phyloP scores from a whole-genome alignment of 35 echinoderm and acorn worm species.

The Acanthaster planci region DNA sequence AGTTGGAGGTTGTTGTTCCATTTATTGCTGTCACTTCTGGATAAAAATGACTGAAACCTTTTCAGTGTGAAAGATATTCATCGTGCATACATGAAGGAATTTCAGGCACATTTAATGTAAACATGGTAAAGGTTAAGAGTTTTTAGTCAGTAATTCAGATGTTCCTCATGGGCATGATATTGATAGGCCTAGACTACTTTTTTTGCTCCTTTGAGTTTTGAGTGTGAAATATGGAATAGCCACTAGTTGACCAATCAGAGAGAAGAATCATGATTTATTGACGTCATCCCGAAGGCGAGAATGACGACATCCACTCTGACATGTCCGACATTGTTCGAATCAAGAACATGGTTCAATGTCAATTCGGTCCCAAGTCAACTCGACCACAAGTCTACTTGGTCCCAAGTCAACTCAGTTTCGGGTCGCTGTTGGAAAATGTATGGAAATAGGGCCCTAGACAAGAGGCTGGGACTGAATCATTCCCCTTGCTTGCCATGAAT shows the following conservation, averaged over 20 bases:
- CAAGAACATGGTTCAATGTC: not conserved
- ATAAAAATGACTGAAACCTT: too few species aligned
- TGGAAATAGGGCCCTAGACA: not conserved
- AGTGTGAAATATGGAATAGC: too few species aligned
- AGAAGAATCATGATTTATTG: not conserved
- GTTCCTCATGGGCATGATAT: not conserved
- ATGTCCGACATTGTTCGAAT: not conserved
- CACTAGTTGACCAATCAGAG: too few species aligned
- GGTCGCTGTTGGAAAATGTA: not conserved
- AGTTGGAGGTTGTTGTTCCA: too few species aligned
- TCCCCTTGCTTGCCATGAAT: not conserved
- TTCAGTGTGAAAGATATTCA: too few species aligned
- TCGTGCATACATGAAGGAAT: too few species aligned
- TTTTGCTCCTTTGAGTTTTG: not conserved
- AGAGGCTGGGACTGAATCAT: not conserved
- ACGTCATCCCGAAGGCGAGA: not conserved
- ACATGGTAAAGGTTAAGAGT: too few species aligned
- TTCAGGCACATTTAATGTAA: too few species aligned
- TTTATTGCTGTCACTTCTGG: too few species aligned
- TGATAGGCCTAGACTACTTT: not conserved
- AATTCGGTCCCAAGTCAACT: not conserved
- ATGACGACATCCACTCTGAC: not conserved
- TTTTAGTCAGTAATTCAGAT: not conserved
- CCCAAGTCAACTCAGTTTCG: constrained; percentile 2
- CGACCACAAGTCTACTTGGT: too few species aligned